Evolutionary conservation across 2,113 vertebrate species (phyloP), one percentile per base, ranked within the genome.

Genomic region (Ascaphus truei): DNA sequence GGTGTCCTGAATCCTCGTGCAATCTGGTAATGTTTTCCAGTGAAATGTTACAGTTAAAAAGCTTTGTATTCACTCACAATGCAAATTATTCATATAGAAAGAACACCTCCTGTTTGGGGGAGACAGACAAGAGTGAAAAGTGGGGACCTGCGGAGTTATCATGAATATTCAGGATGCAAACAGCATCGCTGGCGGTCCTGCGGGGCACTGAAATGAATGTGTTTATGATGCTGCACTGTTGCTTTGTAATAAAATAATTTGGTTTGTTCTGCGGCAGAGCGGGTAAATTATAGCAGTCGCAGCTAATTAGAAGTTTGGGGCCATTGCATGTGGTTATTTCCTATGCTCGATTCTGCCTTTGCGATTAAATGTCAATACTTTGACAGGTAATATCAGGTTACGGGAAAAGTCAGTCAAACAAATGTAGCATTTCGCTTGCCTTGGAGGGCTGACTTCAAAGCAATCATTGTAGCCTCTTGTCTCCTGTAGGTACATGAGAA

Each of bases 181-280:
- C 53, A 57, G 53, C 31, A 11, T 20, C 10, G 15, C 30, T 20
- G 1, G 5, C 20, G 3, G 27, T 31, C 22, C 53, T 57, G 31
- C 53, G 11, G 53, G 53, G 53, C 31, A 11, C 30, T n/a, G 8
- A 57, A 36, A 57, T 57, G 31, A 12, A 55, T 29, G 27, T 55
- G 51, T 57, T 57, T 36, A 30, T 33, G 31, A 18, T 7, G 13
- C 15, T 30, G 30, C 3, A 18, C 53, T 57, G 53, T 23, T 57
- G 31, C 30, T 34, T 57, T 57, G 30, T 57, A 57, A 57, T 53
- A 31, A n/a, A 33, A 57, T 34, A 34, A 57, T 57, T 57, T 34
- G 16, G 7, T 57, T 36, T 57, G 16, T 20, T 20, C 53, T 34
- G 30, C 5, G 30, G 22, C 30, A 31, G 53, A 26, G 26, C 29